Base-by-base conservation (phyloP, 2,797 vertebrate species). In the Dendrocincla tyrannina region DNA sequence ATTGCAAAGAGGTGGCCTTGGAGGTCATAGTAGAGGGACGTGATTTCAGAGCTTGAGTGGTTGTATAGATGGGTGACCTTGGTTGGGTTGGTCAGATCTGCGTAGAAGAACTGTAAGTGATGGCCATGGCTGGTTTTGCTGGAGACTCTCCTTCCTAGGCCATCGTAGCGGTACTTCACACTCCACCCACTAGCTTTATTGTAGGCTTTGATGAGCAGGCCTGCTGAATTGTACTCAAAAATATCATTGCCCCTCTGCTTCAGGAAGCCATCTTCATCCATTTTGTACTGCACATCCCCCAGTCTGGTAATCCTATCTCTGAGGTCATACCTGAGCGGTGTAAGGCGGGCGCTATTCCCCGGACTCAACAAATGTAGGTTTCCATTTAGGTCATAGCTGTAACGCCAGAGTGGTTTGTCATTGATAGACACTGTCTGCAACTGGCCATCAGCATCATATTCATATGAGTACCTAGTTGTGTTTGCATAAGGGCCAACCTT, bases 401-500 rank as follows among this genome's bases (percentile, higher is more conserved):
- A 99, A 81, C 99, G 98, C 99, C 99, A 99, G 39, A 99, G 98
- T 1, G 99, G 99, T 94, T 99, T 99, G 97, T 99, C 99, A 24
- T 99, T 99, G 93, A 99, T 98, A 62, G 99, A 99, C 47, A 99
- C 99, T 0, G 99, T 99, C 96, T 99, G 99, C 37, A 99, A 97
- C 88, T 99, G 99, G 19, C 99, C 99, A 3, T 99, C 99, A 0
- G 98, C 98, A 3, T 99, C 99, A 1, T 99, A 99, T 85, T 99
- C 99, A 1, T 99, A 99, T 0, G 99, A 98, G 92, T 99, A 99
- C 60, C 99, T 98, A 0, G 99, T 99, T 35, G 99, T 99, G 97
- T 99, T 99, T 88, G 99, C 99, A 0, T 99, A 99, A 30, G 99
- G 99, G 5, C 99, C 99, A 7, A 99, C 99, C 93, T 99, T 99